Conservation (phyloP, 2,888 invertebrate genomes). For the Apodemia duryi region DNA sequence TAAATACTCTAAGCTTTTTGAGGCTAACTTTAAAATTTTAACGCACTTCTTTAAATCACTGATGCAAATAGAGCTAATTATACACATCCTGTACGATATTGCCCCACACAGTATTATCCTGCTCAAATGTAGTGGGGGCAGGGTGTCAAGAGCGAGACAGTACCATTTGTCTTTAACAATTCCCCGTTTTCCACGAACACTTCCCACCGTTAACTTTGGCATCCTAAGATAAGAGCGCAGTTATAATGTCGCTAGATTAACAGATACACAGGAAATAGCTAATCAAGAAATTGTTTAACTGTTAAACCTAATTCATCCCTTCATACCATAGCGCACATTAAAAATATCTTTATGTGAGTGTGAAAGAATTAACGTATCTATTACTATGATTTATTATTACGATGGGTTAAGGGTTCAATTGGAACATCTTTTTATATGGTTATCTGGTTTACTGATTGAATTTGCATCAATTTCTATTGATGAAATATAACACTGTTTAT, state of each 20-base stretch:
- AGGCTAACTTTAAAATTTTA: constrained; percentile 28
- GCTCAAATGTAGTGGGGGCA: constrained; percentile 35
- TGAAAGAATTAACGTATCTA: not conserved
- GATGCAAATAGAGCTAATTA: constrained; percentile 36
- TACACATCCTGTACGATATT: constrained; percentile 32
- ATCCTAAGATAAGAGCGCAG: constrained; percentile 19
- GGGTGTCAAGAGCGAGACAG: constrained; percentile 32
- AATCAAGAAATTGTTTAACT: constrained; percentile 16
- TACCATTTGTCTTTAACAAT: constrained; percentile 27
- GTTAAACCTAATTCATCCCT: constrained; percentile 14
- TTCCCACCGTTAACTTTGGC: constrained; percentile 25
- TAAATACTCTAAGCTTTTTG: too few relatives aligned
- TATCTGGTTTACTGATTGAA: too few relatives aligned
- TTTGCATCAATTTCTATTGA: not conserved
- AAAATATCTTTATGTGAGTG: not conserved
- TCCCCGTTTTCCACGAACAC: constrained; percentile 27
- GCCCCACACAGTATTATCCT: constrained; percentile 27
- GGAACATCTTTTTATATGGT: too few relatives aligned
- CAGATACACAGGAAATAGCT: constrained; percentile 11
- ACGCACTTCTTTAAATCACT: constrained; percentile 32
- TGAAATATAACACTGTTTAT: too few relatives aligned
- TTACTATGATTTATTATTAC: not conserved
- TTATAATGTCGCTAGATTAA: constrained; percentile 20
- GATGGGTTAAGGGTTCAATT: too few relatives aligned
- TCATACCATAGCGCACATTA: constrained; percentile 24